Percentiles rank a stretch among this genome's conserved stretches.
Evolutionary conservation across 2,113 vertebrate genomes (phyloP).

Genomic region (Natator depressus): DNA sequence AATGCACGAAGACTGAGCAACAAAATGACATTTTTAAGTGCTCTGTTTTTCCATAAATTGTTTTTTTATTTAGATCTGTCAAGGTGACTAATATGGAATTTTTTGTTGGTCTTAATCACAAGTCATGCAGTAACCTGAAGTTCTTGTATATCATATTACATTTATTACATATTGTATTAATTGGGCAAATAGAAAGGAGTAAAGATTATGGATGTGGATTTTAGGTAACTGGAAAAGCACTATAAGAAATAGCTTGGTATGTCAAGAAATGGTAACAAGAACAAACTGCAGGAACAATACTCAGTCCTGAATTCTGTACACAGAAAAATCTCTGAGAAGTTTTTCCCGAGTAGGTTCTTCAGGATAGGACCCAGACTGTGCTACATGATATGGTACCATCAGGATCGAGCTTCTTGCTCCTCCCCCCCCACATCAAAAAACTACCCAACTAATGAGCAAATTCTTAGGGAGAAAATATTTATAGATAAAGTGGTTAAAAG

Average conservation of each 20-base stretch:
- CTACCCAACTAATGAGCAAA: not conserved
- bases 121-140: slow-evolving; percentile 37
- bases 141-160: slow-evolving; percentile 46
- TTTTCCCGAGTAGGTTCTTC: not conserved
- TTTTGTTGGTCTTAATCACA: slow-evolving; percentile 48
- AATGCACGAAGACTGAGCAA: not conserved
- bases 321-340: not conserved
- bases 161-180: not conserved
- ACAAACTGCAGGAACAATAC: not conserved
- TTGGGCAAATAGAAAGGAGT: slow-evolving; percentile 33
- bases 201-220: slow-evolving; percentile 11
- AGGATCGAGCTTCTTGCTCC: not conserved
- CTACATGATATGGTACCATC: not conserved
- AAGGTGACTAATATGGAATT: slow-evolving; percentile 49
- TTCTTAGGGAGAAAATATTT: not conserved
- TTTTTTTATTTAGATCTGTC: slow-evolving; percentile 62
- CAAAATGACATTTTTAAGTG: slow-evolving; percentile 53
- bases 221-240: slow-evolving; percentile 37
- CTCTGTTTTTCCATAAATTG: slow-evolving; percentile 47
- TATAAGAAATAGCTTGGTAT: not conserved
- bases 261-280: slow-evolving; percentile 19
- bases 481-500: not conserved
- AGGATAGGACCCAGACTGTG: not conserved
- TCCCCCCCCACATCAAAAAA: not conserved
- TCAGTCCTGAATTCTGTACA: not conserved